These are phyloP conservation scores for Zaprionus gabonicus DNA, from an alignment of 1,140 invertebrate species.

Conservation along the genomic window DNA sequence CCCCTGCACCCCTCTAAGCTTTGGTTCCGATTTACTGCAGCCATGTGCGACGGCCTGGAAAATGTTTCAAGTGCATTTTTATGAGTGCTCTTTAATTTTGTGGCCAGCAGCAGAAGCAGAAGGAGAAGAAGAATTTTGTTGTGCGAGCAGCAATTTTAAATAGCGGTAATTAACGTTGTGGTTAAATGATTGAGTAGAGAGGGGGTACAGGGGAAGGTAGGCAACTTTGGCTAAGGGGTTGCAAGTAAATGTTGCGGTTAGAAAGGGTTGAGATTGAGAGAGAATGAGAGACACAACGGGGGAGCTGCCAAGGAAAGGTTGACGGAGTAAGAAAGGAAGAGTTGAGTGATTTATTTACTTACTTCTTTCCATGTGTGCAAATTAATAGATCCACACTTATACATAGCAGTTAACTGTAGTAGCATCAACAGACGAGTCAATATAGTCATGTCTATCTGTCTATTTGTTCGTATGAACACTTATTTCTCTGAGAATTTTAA, in stretches of 20 bases:
- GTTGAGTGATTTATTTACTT: too few species aligned
- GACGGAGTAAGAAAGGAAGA: too few species aligned
- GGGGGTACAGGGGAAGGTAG: neutral
- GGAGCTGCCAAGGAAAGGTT: neutral
- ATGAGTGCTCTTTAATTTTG: conserved; percentile 46
- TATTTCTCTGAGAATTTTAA: too few species aligned
- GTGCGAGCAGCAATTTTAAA: conserved; percentile 36
- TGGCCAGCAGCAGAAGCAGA: neutral
- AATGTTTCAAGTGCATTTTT: conserved; percentile 58
- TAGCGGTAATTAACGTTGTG: conserved; percentile 52
- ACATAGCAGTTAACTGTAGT: too few species aligned
- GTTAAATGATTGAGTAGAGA: conserved; percentile 43
- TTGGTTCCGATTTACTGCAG: conserved; percentile 46
- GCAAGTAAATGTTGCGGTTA: neutral
- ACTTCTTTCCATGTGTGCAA: too few species aligned
- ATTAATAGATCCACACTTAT: too few species aligned
- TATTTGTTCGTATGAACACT: too few species aligned
- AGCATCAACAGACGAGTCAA: too few species aligned
- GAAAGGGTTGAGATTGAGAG: neutral
- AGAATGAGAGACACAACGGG: too few species aligned
- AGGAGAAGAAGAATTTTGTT: conserved; percentile 26
- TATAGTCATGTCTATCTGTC: too few species aligned
- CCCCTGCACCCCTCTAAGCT: neutral
- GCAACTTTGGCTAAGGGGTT: neutral
- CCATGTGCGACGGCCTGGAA: conserved; percentile 51